Conservation (phyloP, 2,888 invertebrate species). For the Drosophila cyrtoloma region DNA sequence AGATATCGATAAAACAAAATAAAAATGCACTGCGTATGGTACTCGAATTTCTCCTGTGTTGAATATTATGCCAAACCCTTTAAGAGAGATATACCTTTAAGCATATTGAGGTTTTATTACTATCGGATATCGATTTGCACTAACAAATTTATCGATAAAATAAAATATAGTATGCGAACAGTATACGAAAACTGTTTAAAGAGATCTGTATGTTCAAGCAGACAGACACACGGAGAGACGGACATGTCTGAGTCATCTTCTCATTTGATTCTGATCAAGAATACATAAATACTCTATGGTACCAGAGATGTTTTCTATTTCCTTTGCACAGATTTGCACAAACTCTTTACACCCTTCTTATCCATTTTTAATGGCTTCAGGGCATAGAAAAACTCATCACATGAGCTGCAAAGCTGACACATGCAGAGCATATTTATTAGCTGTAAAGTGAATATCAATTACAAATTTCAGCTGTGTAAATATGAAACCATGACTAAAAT, state of each 20-base stretch:
- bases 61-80: accelerated
- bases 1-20: not conserved
- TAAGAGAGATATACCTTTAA: not conserved
- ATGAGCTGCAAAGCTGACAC: conserved; percentile 32
- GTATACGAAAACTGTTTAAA: too few species aligned
- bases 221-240: not conserved
- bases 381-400: conserved; percentile 8
- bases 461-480: not conserved
- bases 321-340: not conserved
- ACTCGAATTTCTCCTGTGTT: not conserved
- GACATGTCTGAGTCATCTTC: not conserved
- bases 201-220: too few species aligned
- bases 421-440: not conserved
- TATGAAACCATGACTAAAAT: not conserved
- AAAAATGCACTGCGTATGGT: not conserved
- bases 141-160: not conserved
- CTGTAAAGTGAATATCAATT: not conserved
- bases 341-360: not conserved
- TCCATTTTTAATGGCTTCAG: not conserved
- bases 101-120: accelerated
- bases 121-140: not conserved
- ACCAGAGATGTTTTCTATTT: not conserved
- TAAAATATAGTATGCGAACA: too few species aligned
- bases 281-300: not conserved
- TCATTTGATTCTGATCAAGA: not conserved